Evolutionary conservation across 2,888 invertebrate genomes (phyloP).

Genomic region (Glaucopsyche alexis): DNA sequence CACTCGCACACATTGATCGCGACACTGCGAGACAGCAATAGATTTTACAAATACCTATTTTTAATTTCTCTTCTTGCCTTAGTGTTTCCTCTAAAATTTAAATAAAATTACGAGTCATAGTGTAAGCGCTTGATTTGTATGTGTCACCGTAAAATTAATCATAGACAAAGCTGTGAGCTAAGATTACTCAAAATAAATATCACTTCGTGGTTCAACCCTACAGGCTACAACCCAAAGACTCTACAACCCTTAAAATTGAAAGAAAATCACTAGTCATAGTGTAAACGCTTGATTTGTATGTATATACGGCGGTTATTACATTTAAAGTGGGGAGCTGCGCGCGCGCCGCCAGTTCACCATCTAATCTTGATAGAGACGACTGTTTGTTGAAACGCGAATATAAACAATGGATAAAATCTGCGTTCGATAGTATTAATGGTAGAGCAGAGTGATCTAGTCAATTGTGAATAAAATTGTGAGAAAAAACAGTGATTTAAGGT

Average conservation of each 20-base stretch:
- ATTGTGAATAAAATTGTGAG: constrained; percentile 13
- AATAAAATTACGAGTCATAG: too few species aligned
- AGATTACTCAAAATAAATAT: too few species aligned
- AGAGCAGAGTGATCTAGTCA: constrained; percentile 22
- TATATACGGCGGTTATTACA: constrained; percentile 30
- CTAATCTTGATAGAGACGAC: constrained; percentile 39
- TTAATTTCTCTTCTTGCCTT: too few species aligned
- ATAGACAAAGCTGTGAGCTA: too few species aligned
- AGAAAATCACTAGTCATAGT: neutral
- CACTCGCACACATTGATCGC: too few species aligned
- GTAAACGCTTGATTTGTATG: neutral
- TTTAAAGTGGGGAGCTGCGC: constrained; percentile 35
- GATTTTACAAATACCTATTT: too few species aligned
- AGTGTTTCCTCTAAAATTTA: too few species aligned
- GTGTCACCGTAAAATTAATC: too few species aligned
- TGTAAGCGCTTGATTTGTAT: too few species aligned
- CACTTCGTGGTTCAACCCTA: neutral
- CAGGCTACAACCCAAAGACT: too few species aligned
- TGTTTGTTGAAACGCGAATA: constrained; percentile 31
- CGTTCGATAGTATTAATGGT: constrained; percentile 19
- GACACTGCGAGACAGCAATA: too few species aligned
- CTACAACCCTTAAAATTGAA: neutral
- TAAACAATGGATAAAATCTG: constrained; percentile 34
- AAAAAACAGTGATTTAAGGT: constrained; percentile 26
- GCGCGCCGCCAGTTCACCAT: constrained; percentile 40